Base-by-base conservation (phyloP, 30 jellyfish, hydroid and myxozoan genomes). In the Haliclystus octoradiatus region DNA sequence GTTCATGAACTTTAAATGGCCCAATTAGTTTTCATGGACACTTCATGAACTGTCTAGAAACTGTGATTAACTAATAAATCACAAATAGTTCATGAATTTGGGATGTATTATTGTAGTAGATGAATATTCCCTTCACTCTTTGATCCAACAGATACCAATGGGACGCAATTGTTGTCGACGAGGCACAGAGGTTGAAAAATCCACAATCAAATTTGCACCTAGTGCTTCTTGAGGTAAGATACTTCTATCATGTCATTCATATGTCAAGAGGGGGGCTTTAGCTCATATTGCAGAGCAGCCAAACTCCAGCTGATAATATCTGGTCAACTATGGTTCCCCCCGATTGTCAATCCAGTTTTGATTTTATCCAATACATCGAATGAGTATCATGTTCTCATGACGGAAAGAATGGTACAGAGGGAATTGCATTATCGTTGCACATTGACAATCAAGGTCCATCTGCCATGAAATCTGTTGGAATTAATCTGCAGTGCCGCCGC, bases 151-250 rank as follows among this genome's bases (percentile, higher is more conserved):
- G 96, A 69, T 87, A 79, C 40, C 69, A 80, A 34, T 88, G 97
- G 97, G 65, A 69, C 33, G 60, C 72, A 27, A 75, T 88, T 25
- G 83, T 80, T 5, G 97, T 88, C 0, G 97, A 88, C 70, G 97
- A 88, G 46, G 97, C 95, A 25, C 97, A 88, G 65, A 77, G 97
- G 12, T 73, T 88, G 49, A 88, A 88, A 49, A 88, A 88, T 66
- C 27, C 49, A 30, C 63, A 71, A 62, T 88, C 97, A 49, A 27
- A 80, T 34, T 47, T 88, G 50, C 76, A 88, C 65, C 91, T 70
- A 52, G 80, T 51, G 61, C 83, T 86, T 2, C 25, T 29, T 2
- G 69, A 72, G 94, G 96, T 79, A 26, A 64, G 73, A 22, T 66
- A 31, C 30, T 64, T 73, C 5, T 71, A n/a, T 14, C 7, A 52